Percentiles rank a stretch among this genome's conserved stretches.
Evolutionary conservation across 2,888 invertebrate species (phyloP).

Genomic region (Euphydryas editha): DNA sequence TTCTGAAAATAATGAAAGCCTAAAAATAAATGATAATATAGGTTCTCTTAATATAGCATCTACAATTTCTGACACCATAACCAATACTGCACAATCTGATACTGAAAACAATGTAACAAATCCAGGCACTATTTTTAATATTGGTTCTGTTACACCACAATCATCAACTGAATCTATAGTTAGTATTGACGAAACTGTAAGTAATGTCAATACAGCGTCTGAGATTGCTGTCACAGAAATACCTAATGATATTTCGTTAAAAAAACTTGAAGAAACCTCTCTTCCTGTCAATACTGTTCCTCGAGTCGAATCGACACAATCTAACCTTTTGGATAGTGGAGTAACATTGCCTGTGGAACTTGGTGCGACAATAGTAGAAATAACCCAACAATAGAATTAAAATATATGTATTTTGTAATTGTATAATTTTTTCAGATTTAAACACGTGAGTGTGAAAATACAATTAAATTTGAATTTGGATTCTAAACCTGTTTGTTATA

Average conservation of each 20-base stretch:
- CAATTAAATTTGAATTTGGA: constrained; percentile 11
- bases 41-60: background rate
- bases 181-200: constrained; percentile 18
- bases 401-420: background rate
- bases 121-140: background rate
- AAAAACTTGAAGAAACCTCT: constrained; percentile 11
- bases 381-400: constrained; percentile 51
- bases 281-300: constrained; percentile 25
- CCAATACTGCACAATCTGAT: background rate
- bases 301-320: constrained; percentile 32
- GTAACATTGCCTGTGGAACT: constrained; percentile 55
- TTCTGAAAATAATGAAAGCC: background rate
- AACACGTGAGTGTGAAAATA: constrained; percentile 7
- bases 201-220: constrained; percentile 16
- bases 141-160: background rate
- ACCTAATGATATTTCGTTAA: constrained; percentile 7
- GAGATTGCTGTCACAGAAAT: constrained; percentile 21
- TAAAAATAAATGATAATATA: background rate
- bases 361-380: constrained; percentile 66
- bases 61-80: background rate
- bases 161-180: constrained; percentile 7
- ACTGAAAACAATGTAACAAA: constrained; percentile 7
- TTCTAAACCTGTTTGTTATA: background rate
- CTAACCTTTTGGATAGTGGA: constrained; percentile 18
- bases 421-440: background rate